These are phyloP conservation scores for Gadus chalcogrammus DNA, from an alignment of 2,113 vertebrate genomes.

Conservation along the genomic window DNA sequence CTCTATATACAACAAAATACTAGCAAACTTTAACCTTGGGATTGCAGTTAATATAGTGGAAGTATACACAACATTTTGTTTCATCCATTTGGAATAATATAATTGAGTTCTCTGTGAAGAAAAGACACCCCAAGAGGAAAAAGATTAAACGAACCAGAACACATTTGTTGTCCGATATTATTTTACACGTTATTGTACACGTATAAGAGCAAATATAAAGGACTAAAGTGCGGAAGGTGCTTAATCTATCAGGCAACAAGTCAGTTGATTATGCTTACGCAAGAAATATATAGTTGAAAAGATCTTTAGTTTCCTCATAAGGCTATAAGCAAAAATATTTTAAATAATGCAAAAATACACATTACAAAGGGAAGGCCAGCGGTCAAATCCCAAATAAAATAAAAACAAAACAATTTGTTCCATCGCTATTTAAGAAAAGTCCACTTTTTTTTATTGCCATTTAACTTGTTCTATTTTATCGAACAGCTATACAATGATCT, in stretches of 20 bases:
- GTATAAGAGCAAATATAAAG: conserved; percentile 31
- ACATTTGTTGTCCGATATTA: conserved; percentile 25
- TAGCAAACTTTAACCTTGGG: conserved; percentile 2
- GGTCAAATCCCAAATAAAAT: too few species aligned
- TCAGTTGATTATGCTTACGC: conserved; percentile 29
- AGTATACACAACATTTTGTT: not conserved
- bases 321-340: conserved; percentile 53
- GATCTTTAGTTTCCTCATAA: conserved; percentile 40
- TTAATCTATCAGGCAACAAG: conserved; percentile 44
- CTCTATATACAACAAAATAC: conserved; percentile 15
- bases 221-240: conserved; percentile 66
- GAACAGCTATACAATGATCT: too few species aligned
- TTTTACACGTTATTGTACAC: conserved; percentile 19
- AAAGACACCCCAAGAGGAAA: conserved; percentile 5
- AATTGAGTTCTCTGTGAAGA: conserved; percentile 9
- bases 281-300: conserved; percentile 36
- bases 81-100: conserved; percentile 22
- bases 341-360: conserved; percentile 47
- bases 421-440: too few species aligned
- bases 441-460: too few species aligned
- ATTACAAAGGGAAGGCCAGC: conserved; percentile 9
- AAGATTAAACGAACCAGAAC: conserved; percentile 15
- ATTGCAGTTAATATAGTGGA: conserved; percentile 17
- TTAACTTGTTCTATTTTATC: too few species aligned
- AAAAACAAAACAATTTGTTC: too few species aligned